Evolutionary conservation across 2,888 invertebrate species (phyloP).

Genomic region (Folsomia manolachei): DNA sequence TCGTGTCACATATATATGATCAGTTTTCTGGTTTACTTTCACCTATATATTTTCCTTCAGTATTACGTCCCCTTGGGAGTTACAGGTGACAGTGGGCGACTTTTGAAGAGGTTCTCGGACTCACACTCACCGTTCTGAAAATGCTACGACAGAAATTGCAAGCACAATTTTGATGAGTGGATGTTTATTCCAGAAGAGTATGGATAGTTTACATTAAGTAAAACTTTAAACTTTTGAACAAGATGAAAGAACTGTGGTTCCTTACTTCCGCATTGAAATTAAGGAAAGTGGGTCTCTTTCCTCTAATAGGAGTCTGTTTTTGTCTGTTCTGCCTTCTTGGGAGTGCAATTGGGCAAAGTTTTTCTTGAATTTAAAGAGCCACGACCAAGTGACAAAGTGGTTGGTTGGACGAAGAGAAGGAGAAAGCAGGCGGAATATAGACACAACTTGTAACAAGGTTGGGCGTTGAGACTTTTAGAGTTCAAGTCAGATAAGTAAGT

Average conservation of each 20-base stretch:
- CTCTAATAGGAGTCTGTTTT: no score
- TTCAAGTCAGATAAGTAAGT: slow-evolving; percentile 9
- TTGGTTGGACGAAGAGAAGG: background rate
- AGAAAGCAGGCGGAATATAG: background rate
- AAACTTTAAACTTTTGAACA: background rate
- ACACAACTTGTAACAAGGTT: slow-evolving; percentile 11
- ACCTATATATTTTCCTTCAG: background rate
- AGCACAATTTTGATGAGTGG: background rate
- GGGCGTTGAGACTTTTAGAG: background rate
- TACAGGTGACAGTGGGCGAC: no score
- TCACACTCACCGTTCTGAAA: no score
- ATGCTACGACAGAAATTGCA: no score
- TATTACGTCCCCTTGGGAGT: no score
- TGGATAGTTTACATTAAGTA: background rate
- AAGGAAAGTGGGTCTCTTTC: background rate
- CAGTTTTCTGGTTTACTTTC: background rate
- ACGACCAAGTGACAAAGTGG: background rate
- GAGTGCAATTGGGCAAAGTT: background rate
- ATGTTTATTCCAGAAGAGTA: background rate
- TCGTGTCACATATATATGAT: background rate
- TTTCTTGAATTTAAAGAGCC: background rate
- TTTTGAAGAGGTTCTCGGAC: no score
- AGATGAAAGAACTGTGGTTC: background rate
- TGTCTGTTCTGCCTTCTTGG: background rate
- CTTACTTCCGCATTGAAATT: background rate